Conservation (phyloP, 2,888 invertebrate species). For the Drosophila nr. perissopoda region DNA sequence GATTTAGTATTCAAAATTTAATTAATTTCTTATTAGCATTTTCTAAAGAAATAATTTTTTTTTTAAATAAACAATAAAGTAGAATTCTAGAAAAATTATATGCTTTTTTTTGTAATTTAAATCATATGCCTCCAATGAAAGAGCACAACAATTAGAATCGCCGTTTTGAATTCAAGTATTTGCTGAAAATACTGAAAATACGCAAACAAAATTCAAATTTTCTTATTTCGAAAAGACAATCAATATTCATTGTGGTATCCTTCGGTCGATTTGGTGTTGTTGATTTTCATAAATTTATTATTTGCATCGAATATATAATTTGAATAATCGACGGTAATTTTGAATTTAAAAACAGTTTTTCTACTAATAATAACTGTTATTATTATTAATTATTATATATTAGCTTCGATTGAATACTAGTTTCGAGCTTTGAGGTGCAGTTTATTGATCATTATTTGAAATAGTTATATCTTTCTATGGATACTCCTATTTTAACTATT, state of each 20-base stretch:
- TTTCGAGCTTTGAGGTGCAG: not conserved
- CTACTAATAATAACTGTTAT: not conserved
- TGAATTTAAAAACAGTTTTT: not conserved
- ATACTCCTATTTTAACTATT: not conserved
- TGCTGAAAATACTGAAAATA: not conserved
- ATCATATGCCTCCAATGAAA: no score
- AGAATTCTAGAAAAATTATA: not conserved
- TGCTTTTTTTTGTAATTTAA: not conserved
- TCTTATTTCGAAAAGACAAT: not conserved
- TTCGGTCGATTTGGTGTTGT: not conserved
- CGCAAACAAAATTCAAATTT: not conserved
- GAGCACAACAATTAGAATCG: not conserved
- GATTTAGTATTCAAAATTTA: not conserved
- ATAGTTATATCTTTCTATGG: no score
- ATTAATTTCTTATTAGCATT: not conserved
- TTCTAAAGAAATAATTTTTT: not conserved
- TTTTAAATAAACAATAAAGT: not conserved
- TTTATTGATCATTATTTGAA: not conserved
- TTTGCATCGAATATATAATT: not conserved
- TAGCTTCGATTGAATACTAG: not conserved
- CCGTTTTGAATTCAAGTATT: not conserved
- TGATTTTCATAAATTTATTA: not conserved
- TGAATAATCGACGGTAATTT: no score
- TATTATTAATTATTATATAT: not conserved
- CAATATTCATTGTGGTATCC: not conserved